A percentile compares a stretch with the other conserved stretches of the same genome.
phyloP scores from a whole-genome alignment of 2,797 vertebrate species.

The Helarctos malayanus region DNA sequence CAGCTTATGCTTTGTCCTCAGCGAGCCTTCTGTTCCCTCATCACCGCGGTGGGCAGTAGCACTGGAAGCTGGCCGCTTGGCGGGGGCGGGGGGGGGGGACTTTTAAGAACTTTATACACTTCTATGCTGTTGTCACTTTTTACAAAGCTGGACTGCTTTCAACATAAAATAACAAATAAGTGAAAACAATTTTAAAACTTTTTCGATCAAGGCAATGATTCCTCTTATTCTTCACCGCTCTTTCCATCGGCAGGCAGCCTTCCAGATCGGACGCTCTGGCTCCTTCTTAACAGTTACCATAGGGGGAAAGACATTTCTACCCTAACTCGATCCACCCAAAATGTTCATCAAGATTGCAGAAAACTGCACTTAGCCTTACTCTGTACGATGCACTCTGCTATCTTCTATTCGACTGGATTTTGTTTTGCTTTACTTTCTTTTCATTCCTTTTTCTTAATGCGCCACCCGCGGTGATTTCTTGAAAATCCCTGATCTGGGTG shows the following conservation, averaged over 20 bases:
- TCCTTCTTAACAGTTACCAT: background rate
- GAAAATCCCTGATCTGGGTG: background rate
- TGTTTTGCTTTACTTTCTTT: background rate
- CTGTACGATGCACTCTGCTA: background rate
- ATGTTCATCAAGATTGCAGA: background rate
- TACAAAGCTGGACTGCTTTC: background rate
- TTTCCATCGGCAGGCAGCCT: background rate
- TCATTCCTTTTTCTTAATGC: background rate
- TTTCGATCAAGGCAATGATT: background rate
- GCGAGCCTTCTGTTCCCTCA: too few relatives aligned
- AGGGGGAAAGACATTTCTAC: background rate
- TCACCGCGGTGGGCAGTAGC: too few relatives aligned
- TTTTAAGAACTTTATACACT: background rate
- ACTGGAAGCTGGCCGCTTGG: rapidly evolving
- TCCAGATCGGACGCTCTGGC: background rate
- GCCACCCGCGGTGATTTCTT: background rate
- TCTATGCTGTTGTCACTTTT: background rate
- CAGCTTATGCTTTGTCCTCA: too few relatives aligned
- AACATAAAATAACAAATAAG: background rate
- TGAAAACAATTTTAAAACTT: background rate
- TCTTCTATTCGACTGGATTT: background rate
- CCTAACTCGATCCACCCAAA: background rate
- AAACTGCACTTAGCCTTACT: background rate
- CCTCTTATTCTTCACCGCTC: background rate
- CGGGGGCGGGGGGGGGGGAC: too few relatives aligned